Evolutionary conservation across 2,888 invertebrate genomes (phyloP), one percentile per base, ranked within the genome.

Genomic region (Drosophila siamana): DNA sequence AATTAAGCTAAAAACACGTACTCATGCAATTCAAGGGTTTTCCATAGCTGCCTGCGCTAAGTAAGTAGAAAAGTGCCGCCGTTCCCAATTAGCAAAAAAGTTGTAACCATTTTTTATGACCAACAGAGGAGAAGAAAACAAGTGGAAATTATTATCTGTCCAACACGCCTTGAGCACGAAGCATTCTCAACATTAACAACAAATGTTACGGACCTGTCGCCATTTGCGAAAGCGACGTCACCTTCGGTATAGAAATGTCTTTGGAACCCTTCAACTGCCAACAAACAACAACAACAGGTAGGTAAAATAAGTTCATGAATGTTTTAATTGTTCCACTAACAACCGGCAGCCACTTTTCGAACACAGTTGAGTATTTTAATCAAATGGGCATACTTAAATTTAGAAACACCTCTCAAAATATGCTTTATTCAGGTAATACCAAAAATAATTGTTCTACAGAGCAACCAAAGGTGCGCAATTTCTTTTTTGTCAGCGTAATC

Each of bases 401-500:
- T 44, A 41, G 50, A 16, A 38, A 43, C 52, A 81, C 88, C 88
- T 85, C 89, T 89, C 83, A 88, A 89, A 89, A 85, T 87, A 87
- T 88, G 89, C 69, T 77, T 68, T 89, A 79, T 82, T 63, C 86
- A 19, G 82, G 7, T 26, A 7, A 26, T 7, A 6, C 1, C 26
- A 7, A 26, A 26, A 19, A 19, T 19, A 19, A 19, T 19, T 19
- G 19, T 19, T 19, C 19, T 19, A 19, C 19, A 1, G 19, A 19
- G 19, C 6, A 26, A 26, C 26, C 0, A 26, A 26, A 26, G 6
- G 26, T 7, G 1, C 1, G 26, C 4, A 1, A 26, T 26, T 26
- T 26, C n/a, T n/a, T n/a, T n/a, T n/a, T n/a, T n/a, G n/a, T n/a
- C n/a, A n/a, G 0, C 26, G 5, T 6, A 6, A 26, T 26, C 26